Evolutionary conservation across 1,140 invertebrate genomes (phyloP), one percentile per base, ranked within the genome.

Genomic region (Eciton burchellii): DNA sequence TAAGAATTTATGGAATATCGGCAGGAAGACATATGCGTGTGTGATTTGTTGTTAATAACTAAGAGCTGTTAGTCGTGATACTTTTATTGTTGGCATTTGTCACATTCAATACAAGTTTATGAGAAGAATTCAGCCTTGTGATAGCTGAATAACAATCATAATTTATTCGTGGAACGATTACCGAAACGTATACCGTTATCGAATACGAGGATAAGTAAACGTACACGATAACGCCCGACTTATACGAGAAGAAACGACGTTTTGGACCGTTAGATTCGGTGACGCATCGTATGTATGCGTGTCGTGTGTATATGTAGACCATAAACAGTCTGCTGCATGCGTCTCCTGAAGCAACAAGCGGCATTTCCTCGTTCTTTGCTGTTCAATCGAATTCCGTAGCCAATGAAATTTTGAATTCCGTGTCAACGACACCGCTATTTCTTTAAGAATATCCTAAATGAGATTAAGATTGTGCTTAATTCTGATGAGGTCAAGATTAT

Each of bases 131-230:
- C 29, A 52, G 43, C 16, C 56, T n/a, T 54, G 21, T 59, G 26
- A 79, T 26, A 56, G 11, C 29, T n/a, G n/a, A n/a, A 16, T 83
- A 85, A 89, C 89, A 91, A 85, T 91, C 90, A 88, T 83, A 92
- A 91, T 92, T 89, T 92, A 92, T 92, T 92, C 91, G 73, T 88
- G 86, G 88, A 87, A 84, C 84, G 86, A 91, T 41, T 86, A 86
- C 90, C 92, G 85, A 92, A 92, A 93, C 84, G 12, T 88, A 83
- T 92, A 92, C 92, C 92, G 92, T 93, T 93, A 93, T 82, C 87
- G 76, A 62, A 74, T 81, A 86, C 79, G 73, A 89, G 81, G 87
- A 91, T 89, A 86, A 89, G 82, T 90, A 88, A 88, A 85, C 63
- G 52, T 74, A 81, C 21, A 47, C 76, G 82, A 87, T 88, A 82